Evolutionary conservation across 2,113 vertebrate species (phyloP), one percentile per base, ranked within the genome.

Genomic region (Paradoxurus hermaphroditus): DNA sequence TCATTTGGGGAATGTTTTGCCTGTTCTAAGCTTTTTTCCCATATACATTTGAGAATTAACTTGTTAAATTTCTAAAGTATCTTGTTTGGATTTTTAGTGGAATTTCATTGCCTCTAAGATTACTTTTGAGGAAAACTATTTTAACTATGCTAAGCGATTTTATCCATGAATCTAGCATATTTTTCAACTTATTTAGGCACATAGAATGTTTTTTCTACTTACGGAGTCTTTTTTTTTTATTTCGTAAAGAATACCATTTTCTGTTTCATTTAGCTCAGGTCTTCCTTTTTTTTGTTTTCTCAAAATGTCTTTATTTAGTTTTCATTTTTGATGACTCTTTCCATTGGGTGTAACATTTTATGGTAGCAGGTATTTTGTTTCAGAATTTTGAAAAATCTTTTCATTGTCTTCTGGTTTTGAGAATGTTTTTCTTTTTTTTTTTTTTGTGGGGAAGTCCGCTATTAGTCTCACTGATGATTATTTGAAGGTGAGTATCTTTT

Each of bases 311-410:
- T 89, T 84, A 85, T 46, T 53, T 84, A 81, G 19, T 53, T 90
- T 94, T 77, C 51, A 73, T 41, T 81, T 96, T 97, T 88, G n/a
- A 88, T 25, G 14, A 53, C 15, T 89, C 8, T 68, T 44, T 89
- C 49, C 46, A 12, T 91, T 59, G 27, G 63, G 7, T 7, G 49
- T 72, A 91, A 29, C 39, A 77, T 65, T 86, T 97, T 86, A 65
- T 51, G 16, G 34, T 25, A 56, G 2, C 6, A n/a, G 14, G 10
- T 90, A 29, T 88, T 84, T 77, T 29, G 53, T 73, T 89, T 44
- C 34, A 65, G 16, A 3, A 31, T 59, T 94, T 79, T 72, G 6
- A 82, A 93, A 93, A 83, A n/a, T 75, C 11, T 31, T 95, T 62
- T 68, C 34, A 51, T 59, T 63, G 41, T 93, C 49, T 81, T 75